phyloP scores from a whole-genome alignment of 2,888 invertebrate species.

The Craniophora ligustri region DNA sequence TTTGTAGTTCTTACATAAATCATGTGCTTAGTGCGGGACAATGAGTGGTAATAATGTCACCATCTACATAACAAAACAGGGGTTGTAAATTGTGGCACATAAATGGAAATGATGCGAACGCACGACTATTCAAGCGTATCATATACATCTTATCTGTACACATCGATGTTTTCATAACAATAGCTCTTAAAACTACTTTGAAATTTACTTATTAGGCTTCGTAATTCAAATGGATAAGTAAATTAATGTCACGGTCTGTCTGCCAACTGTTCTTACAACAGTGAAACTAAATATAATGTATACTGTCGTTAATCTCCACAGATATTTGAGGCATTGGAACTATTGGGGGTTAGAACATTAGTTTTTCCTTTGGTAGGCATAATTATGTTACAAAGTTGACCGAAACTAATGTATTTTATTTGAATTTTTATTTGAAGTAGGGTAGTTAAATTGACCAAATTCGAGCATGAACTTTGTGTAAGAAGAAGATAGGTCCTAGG shows the following conservation, averaged over 20 bases:
- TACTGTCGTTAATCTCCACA: background rate
- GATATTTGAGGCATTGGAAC: too few species aligned
- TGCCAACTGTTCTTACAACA: background rate
- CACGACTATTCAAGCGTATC: constrained; percentile 45
- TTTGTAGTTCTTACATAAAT: constrained; percentile 64
- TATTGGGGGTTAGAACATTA: constrained; percentile 4
- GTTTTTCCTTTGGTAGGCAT: constrained; percentile 8
- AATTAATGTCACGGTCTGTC: constrained; percentile 13
- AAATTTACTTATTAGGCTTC: constrained; percentile 18
- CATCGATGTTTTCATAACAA: constrained; percentile 40
- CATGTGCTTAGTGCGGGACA: constrained; percentile 64
- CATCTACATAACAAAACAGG: constrained; percentile 77
- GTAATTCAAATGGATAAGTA: constrained; percentile 20
- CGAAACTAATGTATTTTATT: constrained; percentile 6
- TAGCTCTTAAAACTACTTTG: constrained; percentile 35
- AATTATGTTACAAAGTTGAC: background rate
- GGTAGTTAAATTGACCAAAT: too few species aligned
- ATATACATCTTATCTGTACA: constrained; percentile 36
- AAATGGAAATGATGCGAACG: constrained; percentile 50
- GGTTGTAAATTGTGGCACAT: constrained; percentile 58
- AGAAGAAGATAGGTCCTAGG: too few species aligned
- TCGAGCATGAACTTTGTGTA: too few species aligned
- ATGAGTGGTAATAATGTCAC: constrained; percentile 61
- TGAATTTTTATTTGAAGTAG: too few species aligned
- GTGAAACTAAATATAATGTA: constrained; percentile 8